phyloP scores from a whole-genome alignment of 2,113 vertebrate genomes.

The Varanus komodoensis region DNA sequence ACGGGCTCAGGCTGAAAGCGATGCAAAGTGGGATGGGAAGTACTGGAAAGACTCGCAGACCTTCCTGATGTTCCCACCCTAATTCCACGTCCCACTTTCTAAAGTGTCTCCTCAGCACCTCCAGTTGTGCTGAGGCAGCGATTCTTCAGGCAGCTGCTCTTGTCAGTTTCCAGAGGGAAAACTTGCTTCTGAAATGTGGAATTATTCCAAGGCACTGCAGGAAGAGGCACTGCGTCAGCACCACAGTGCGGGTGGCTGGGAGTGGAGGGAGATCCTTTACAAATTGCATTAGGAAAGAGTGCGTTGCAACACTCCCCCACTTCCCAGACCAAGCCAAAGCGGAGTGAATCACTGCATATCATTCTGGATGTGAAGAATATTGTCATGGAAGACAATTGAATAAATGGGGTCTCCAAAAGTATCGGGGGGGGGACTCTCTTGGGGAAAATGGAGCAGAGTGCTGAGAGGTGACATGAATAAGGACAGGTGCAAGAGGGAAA shows the following conservation, averaged over 20 bases:
- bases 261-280: constrained; percentile 53
- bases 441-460: too few species aligned
- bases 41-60: neutral
- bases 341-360: constrained; percentile 42
- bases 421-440: too few species aligned
- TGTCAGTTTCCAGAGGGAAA: constrained; percentile 57
- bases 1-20: neutral
- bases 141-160: constrained; percentile 51
- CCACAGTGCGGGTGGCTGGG: neutral
- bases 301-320: constrained; percentile 12
- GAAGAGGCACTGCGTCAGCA: constrained; percentile 52
- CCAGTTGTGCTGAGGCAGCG: constrained; percentile 31
- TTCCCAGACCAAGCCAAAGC: constrained; percentile 36
- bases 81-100: neutral
- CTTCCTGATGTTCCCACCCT: too few species aligned
- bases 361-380: constrained; percentile 44
- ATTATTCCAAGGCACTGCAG: constrained; percentile 54
- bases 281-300: constrained; percentile 56
- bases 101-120: neutral
- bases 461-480: too few species aligned
- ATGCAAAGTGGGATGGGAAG: neutral
- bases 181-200: constrained; percentile 55
- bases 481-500: too few species aligned
- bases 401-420: constrained; percentile 11
- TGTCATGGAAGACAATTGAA: constrained; percentile 13